Evolutionary conservation across 2,113 vertebrate species (phyloP).

Genomic region (Strigops habroptila): DNA sequence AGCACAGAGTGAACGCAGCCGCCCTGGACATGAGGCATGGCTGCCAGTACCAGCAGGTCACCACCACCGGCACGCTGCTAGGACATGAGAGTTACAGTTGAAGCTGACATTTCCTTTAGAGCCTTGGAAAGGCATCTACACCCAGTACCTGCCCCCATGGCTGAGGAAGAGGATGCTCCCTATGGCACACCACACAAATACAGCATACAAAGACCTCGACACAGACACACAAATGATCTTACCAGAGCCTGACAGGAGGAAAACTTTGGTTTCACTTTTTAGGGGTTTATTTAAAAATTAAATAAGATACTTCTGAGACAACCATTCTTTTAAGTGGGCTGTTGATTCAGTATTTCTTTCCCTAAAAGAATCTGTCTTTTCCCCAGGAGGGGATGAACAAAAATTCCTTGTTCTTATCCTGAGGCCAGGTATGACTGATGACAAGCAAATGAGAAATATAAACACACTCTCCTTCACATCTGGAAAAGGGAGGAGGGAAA

Average conservation of each 20-base stretch:
- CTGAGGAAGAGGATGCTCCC: not conserved
- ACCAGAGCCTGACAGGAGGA: slow-evolving; percentile 11
- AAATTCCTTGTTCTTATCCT: slow-evolving; percentile 10
- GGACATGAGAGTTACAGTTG: not conserved
- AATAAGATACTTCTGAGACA: not conserved
- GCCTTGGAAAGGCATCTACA: not conserved
- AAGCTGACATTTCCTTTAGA: not conserved
- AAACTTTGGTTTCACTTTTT: slow-evolving; percentile 74
- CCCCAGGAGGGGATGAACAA: slow-evolving; percentile 7
- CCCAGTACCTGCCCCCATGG: not conserved
- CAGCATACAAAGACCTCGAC: not conserved
- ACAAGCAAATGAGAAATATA: not conserved
- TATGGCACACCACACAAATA: not conserved
- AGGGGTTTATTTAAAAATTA: slow-evolving; percentile 39
- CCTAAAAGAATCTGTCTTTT: slow-evolving; percentile 42
- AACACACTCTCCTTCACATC: slow-evolving; percentile 15
- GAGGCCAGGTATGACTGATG: slow-evolving; percentile 9
- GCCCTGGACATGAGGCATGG: not conserved
- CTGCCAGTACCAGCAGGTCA: not conserved
- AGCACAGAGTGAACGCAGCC: not conserved
- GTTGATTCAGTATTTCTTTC: not conserved
- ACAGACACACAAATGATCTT: not conserved
- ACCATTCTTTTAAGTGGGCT: not conserved
- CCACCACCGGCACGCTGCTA: not conserved
- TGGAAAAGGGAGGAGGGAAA: not conserved